A percentile compares a stretch with the other conserved stretches of the same genome.
Evolutionary conservation across 1,140 invertebrate species (phyloP).

Genomic region (Ostrea denselamellosa): DNA sequence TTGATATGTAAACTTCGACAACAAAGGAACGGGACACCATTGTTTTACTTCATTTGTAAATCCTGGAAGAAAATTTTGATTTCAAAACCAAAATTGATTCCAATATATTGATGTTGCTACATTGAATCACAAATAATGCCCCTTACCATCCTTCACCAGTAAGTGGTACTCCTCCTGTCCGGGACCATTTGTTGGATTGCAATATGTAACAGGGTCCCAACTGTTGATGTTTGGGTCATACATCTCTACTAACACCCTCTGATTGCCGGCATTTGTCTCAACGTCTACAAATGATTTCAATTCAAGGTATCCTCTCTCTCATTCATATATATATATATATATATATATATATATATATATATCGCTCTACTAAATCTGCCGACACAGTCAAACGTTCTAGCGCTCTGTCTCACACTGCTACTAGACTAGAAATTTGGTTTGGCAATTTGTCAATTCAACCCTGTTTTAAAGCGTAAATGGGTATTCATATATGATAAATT

Average conservation of each 20-base stretch:
- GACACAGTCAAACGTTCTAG: not conserved
- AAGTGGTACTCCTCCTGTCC: conserved; percentile 48
- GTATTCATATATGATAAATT: too few relatives aligned
- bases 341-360: not conserved
- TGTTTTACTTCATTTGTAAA: conserved; percentile 42
- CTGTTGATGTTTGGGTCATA: conserved; percentile 5
- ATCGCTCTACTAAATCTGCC: too few relatives aligned
- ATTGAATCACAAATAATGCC: not conserved
- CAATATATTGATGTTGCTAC: not conserved
- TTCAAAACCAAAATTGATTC: not conserved
- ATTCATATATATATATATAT: not conserved
- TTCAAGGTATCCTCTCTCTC: not conserved
- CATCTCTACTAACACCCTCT: conserved; percentile 43
- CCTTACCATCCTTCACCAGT: conserved; percentile 51
- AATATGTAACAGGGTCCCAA: conserved; percentile 36
- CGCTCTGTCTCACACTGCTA: too few relatives aligned
- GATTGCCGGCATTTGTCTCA: conserved; percentile 46
- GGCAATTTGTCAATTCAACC: too few relatives aligned
- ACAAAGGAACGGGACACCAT: conserved; percentile 38
- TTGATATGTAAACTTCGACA: conserved; percentile 41
- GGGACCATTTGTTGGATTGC: conserved; percentile 45
- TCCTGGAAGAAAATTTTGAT: conserved; percentile 16
- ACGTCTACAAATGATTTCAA: conserved; percentile 36
- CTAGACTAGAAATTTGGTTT: too few relatives aligned
- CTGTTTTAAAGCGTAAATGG: too few relatives aligned